A percentile compares a stretch with the other conserved stretches of the same genome.
These are phyloP conservation scores for Florisuga fusca DNA, from an alignment of 2,797 vertebrate species.

Conservation along the genomic window DNA sequence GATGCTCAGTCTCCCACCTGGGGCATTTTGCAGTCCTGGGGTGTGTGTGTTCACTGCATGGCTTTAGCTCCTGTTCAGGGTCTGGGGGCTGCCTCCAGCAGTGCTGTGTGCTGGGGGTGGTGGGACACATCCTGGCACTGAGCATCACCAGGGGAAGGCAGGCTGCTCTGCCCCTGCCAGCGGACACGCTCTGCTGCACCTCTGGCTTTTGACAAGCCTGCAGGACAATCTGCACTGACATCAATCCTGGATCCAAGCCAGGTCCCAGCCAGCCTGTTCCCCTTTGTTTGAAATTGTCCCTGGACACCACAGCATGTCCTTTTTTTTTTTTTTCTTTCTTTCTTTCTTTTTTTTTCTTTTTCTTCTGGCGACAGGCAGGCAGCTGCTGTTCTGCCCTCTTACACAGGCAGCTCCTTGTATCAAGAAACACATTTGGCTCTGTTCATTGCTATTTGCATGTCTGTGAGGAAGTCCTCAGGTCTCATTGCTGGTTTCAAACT, in stretches of 20 bases:
- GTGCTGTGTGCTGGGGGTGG: fast-evolving
- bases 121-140: neutral
- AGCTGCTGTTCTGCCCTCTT: fast-evolving
- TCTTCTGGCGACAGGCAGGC: neutral
- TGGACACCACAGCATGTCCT: neutral
- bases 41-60: fast-evolving
- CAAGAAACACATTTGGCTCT: fast-evolving
- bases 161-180: neutral
- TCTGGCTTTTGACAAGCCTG: neutral
- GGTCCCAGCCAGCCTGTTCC: neutral
- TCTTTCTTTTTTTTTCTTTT: too few species aligned
- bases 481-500: neutral
- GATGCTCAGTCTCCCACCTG: neutral
- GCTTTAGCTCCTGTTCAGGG: neutral
- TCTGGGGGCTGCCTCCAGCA: neutral
- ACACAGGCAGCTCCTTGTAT: neutral
- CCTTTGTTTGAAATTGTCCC: neutral
- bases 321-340: too few species aligned
- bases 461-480: neutral
- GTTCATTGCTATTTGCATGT: fast-evolving
- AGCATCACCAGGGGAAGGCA: neutral
- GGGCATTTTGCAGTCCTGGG: fast-evolving
- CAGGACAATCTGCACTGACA: fast-evolving
- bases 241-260: neutral
- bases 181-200: neutral